phyloP scores from a whole-genome alignment of 1,140 invertebrate genomes.

The Pararge aegeria region DNA sequence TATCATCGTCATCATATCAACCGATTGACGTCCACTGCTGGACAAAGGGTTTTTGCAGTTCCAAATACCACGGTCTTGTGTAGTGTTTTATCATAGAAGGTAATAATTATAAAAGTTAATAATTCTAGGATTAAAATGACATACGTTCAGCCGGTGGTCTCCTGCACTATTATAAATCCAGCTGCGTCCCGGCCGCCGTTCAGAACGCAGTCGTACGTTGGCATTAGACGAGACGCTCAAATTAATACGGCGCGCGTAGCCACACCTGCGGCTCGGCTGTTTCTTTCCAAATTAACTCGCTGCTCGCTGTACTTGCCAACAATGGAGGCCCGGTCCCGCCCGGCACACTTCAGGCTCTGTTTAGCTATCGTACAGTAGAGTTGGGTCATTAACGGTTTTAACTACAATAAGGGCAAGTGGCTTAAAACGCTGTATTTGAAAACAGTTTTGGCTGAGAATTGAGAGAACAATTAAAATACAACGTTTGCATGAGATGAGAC shows the following conservation, averaged over 20 bases:
- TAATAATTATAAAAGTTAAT: no score
- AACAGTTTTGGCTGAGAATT: no score
- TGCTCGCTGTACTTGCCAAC: slow-evolving; percentile 47
- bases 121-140: neutral
- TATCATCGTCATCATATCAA: no score
- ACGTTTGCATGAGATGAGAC: slow-evolving; percentile 68
- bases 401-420: no score
- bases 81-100: no score
- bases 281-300: slow-evolving; percentile 77
- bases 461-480: no score
- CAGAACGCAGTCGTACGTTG: slow-evolving; percentile 59
- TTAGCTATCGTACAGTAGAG: neutral
- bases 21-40: no score
- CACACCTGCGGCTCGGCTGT: slow-evolving; percentile 69
- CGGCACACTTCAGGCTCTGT: slow-evolving; percentile 41
- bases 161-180: slow-evolving; percentile 36
- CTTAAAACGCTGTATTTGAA: no score
- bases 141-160: neutral
- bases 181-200: slow-evolving; percentile 46
- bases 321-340: slow-evolving; percentile 66
- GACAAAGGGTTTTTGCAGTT: no score
- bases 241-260: slow-evolving; percentile 64
- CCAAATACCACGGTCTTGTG: no score
- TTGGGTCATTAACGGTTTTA: no score
- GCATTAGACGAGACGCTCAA: slow-evolving; percentile 70